Base-by-base conservation (phyloP, 2,888 invertebrate genomes). In the Leistus spinibarbis region DNA sequence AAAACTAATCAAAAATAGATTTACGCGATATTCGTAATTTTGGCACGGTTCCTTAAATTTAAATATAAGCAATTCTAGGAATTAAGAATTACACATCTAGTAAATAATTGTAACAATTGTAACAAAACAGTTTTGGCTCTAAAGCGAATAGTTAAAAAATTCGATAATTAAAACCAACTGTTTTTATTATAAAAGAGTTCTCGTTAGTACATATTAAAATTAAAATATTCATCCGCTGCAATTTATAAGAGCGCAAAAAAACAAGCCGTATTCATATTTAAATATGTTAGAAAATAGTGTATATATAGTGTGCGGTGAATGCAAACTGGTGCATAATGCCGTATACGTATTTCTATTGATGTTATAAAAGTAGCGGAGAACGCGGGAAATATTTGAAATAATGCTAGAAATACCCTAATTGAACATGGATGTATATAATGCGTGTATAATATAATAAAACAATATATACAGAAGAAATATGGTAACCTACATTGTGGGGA, bases 401-500 rank as follows among this genome's bases (percentile, higher is more conserved):
- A 40, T 40, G 40, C 5, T 2, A 10, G 40, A 40, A 40, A 40
- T 0, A 1, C 13, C 40, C 7, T 40, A 4, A 40, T 40, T 13
- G 40, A 40, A 40, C 1, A 0, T 13, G 40, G 40, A 40, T 40
- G 40, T 40, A 24, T 5, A 7, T 40, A 40, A 7, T 40, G 7
- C 5, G 40, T 40, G 40, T 40, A 7, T 40, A 5, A 40, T 40
- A 65, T 54, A 56, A 72, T 54, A 72, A n/a, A 72, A 72, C 65
- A 72, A 66, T 66, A 19, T 54, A 19, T 64, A 53, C 16, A 73
- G 73, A 67, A 60, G 27, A 67, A 73, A 73, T 73, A 67, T 57
- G 40, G 73, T 73, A 73, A 73, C 73, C 73, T 73, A 73, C 73
- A 73, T 73, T 73, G 73, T 73, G 67, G 62, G 72, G 40, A 54